Conservation (phyloP, 1,140 invertebrate genomes). For the Saccostrea cuccullata region DNA sequence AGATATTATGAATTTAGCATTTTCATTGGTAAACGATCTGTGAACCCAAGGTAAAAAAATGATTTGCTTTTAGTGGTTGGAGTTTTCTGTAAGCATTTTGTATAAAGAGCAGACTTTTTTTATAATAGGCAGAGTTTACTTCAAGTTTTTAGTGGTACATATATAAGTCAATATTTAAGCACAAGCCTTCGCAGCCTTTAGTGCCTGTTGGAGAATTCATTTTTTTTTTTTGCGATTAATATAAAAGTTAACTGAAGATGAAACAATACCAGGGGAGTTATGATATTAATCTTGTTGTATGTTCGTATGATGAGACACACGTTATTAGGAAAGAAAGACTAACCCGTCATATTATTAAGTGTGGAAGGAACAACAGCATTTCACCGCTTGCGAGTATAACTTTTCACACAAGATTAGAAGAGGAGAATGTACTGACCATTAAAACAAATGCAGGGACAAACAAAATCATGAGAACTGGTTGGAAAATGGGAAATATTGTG, state of each 20-base stretch:
- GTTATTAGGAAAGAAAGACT: not conserved
- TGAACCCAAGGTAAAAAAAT: too few species aligned
- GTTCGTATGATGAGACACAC: not conserved
- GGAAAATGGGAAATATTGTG: not conserved
- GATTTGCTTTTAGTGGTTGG: too few species aligned
- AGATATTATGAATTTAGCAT: too few species aligned
- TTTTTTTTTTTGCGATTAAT: too few species aligned
- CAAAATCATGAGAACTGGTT: not conserved
- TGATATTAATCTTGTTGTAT: not conserved
- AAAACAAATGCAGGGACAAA: not conserved
- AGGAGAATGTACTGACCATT: not conserved
- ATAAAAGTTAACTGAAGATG: not conserved
- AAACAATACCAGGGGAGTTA: not conserved
- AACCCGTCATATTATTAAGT: not conserved
- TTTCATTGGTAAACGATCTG: too few species aligned
- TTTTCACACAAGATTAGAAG: not conserved
- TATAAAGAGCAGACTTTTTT: too few species aligned
- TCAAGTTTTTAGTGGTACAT: too few species aligned
- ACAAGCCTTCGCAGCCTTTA: too few species aligned
- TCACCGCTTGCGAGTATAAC: constrained; percentile 1
- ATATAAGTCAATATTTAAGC: too few species aligned
- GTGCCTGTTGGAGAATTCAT: too few species aligned
- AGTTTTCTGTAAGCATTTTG: too few species aligned
- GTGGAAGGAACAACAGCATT: not conserved
- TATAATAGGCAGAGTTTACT: too few species aligned